A percentile compares a stretch with the other conserved stretches of the same genome.
These are phyloP conservation scores for Adelosebastes latens DNA, from an alignment of 2,797 vertebrate species.

Conservation along the genomic window DNA sequence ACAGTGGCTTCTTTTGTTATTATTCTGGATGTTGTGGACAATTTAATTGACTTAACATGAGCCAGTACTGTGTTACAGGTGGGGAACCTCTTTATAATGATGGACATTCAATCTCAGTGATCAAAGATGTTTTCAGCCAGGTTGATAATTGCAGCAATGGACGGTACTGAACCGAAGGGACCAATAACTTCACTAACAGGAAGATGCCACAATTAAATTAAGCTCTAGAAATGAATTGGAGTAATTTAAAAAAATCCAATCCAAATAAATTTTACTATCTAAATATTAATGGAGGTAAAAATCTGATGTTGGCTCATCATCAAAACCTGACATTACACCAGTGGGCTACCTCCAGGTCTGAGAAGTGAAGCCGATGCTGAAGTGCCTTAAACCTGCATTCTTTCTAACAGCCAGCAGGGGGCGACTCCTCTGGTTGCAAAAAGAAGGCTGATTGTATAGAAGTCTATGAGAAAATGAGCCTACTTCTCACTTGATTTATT, in stretches of 20 bases:
- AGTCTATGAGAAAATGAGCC: too few relatives aligned
- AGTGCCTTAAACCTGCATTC: too few relatives aligned
- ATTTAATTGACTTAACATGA: neutral
- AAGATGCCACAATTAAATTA: neutral
- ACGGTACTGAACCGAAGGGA: neutral
- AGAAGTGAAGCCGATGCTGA: too few relatives aligned
- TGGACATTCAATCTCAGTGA: neutral
- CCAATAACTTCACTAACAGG: neutral
- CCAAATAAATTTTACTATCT: rapidly evolving
- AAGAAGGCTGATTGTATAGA: too few relatives aligned
- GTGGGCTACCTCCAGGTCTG: too few relatives aligned
- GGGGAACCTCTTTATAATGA: neutral
- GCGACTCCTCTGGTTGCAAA: too few relatives aligned
- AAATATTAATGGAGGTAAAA: neutral
- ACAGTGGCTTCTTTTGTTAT: neutral
- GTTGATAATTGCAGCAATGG: neutral
- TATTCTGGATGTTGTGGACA: neutral
- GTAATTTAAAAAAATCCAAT: neutral
- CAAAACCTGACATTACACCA: too few relatives aligned
- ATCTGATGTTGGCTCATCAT: neutral
- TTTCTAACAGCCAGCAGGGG: too few relatives aligned
- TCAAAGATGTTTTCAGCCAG: neutral
- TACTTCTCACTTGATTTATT: too few relatives aligned
- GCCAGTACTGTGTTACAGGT: neutral
- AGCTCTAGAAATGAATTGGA: neutral